Evolutionary conservation across 1,140 invertebrate genomes (phyloP), one percentile per base, ranked within the genome.

Genomic region (Calephelis nemesis): DNA sequence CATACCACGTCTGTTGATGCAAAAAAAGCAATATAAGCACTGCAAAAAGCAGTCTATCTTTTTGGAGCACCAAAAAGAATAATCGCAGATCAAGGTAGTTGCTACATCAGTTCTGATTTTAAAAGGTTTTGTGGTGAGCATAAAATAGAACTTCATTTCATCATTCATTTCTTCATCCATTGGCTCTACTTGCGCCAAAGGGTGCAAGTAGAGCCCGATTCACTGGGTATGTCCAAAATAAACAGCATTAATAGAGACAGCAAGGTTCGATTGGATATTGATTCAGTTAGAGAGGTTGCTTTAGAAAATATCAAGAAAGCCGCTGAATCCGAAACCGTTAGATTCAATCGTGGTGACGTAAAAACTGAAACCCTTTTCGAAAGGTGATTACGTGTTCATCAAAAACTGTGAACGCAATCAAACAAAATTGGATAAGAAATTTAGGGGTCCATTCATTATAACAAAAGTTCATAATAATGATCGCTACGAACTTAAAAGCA

Each of bases 61-160:
- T 82, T 82, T 63, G 82, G 82, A 47, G 77, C 78, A 0, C 79
- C 79, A 7, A 77, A 77, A 58, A 52, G 77, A 11, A 78, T 82
- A 12, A 76, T 84, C n/a, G 65, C 82, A 0, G 82, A 84, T 60
- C 76, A 76, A 13, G 82, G 79, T 5, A 65, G 76, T 8, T 74
- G 67, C 42, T 77, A 74, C 52, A 60, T 68, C 11, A 74, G 74
- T 60, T 40, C 54, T 1, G 72, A 78, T 7, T 78, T 81, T 67
- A 74, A 74, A 52, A 30, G 63, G 7, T 78, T 81, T 54, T 81
- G 78, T 48, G 1, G 9, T 7, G 70, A 72, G 0, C 65, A 79
- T 66, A 71, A 72, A 39, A 80, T 83, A 42, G 62, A 81, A 10
- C 68, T 82, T 9, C 79, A 83, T 69, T 76, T 81, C 39, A 79